Base-by-base conservation (phyloP, 2,888 invertebrate genomes). In the Pilophorus perplexus region DNA sequence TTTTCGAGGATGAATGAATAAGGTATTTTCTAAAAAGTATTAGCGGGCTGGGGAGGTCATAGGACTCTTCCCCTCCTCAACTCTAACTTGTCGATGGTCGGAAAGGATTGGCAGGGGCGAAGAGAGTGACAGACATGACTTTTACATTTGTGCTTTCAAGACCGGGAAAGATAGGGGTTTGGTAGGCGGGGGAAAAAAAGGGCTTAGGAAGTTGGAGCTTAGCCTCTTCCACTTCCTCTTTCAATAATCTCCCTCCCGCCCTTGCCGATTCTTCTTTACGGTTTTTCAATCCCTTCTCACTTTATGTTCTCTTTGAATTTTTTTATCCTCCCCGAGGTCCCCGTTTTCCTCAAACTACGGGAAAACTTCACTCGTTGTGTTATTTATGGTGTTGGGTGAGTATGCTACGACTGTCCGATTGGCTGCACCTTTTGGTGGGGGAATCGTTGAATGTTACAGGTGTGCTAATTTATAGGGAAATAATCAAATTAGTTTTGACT, bases 81-180 rank as follows among this genome's bases (percentile, higher is more conserved):
- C n/a, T n/a, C n/a, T n/a, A n/a, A n/a, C 33, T 52, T 52, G 23
- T 52, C 27, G 27, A n/a, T 22, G n/a, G 6, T 27, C 40, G 46
- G 48, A 46, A 62, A 48, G 5, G 14, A 62, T 48, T 62, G 44
- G 62, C 20, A 2, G 37, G 28, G 42, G 28, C 28, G 33, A 33
- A 16, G 46, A 57, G 57, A n/a, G 22, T 38, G 27, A 52, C 52
- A 52, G 66, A 66, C 66, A 66, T 59, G 66, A 57, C 66, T 66
- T 66, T 66, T 66, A 66, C 66, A 66, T 66, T 66, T 66, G 66
- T 48, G 66, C 66, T 66, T 46, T 66, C 64, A 62, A 62, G 46
- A 62, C 46, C 46, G 62, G 33, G 48, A 14, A 22, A 52, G n/a
- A n/a, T n/a, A n/a, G n/a, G n/a, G n/a, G n/a, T n/a, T 38, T 16